Percentiles rank a stretch among this genome's conserved stretches.
Evolutionary conservation across 2,888 invertebrate genomes (phyloP).

Genomic region (Gasteruption jaculator): DNA sequence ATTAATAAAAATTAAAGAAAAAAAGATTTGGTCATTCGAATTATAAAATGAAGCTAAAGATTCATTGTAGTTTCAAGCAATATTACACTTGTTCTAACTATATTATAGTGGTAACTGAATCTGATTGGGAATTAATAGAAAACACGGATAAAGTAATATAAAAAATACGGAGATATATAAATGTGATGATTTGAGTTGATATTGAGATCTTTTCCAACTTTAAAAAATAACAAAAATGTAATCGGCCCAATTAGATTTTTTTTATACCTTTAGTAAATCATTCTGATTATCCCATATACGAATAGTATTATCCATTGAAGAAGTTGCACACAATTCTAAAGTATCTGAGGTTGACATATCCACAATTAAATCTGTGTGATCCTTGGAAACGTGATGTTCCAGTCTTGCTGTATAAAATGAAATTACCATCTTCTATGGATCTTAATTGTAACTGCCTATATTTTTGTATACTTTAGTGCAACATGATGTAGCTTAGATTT

Average conservation of each 20-base stretch:
- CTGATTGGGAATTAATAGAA: no score
- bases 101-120: no score
- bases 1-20: not conserved
- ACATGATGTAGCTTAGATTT: no score
- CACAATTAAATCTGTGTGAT: slow-evolving; percentile 26
- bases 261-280: slow-evolving; percentile 28
- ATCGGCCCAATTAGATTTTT: no score
- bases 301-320: slow-evolving; percentile 31
- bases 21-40: not conserved
- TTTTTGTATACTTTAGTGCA: no score
- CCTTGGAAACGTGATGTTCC: slow-evolving; percentile 27
- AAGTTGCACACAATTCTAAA: slow-evolving; percentile 30
- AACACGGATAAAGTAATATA: no score
- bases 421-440: no score
- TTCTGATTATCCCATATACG: slow-evolving; percentile 33
- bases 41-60: not conserved
- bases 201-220: no score
- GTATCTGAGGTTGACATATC: slow-evolving; percentile 26
- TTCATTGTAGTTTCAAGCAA: not conserved
- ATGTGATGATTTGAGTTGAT: no score
- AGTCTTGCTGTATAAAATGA: slow-evolving; percentile 22
- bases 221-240: not conserved
- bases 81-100: no score
- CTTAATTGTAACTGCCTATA: no score
- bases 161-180: no score